Conservation (phyloP, 2,888 invertebrate species). For the Himalopsyche tibetana region DNA sequence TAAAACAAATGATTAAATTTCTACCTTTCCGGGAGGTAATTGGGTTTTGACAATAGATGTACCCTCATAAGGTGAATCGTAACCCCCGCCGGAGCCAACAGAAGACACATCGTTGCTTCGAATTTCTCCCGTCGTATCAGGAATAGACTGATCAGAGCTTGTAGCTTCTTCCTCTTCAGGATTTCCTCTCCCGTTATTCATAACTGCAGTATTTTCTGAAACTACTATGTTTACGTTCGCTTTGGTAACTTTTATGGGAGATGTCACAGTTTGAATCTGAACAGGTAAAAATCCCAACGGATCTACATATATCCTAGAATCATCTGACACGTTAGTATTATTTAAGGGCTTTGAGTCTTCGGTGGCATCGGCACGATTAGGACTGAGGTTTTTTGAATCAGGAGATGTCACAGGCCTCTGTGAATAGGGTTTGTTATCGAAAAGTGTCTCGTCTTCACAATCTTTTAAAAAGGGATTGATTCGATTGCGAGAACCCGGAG, state of each 20-base stretch:
- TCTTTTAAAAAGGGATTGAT: slow-evolving; percentile 81
- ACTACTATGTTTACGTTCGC: slow-evolving; percentile 32
- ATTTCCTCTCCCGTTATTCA: slow-evolving; percentile 65
- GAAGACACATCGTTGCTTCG: slow-evolving; percentile 73
- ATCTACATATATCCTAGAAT: slow-evolving; percentile 68
- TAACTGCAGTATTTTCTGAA: slow-evolving; percentile 43
- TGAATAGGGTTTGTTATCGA: slow-evolving; percentile 56
- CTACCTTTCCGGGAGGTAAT: slow-evolving; percentile 84
- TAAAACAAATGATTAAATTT: background rate
- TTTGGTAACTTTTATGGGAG: slow-evolving; percentile 68
- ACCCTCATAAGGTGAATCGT: slow-evolving; percentile 79
- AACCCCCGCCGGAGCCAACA: slow-evolving; percentile 73
- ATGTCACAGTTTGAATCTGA: slow-evolving; percentile 69
- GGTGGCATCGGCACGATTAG: slow-evolving; percentile 24
- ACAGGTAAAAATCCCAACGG: slow-evolving; percentile 75
- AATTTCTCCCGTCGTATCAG: slow-evolving; percentile 68
- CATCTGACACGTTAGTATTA: background rate
- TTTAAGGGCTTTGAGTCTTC: slow-evolving; percentile 8
- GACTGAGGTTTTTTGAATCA: slow-evolving; percentile 51
- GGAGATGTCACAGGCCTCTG: slow-evolving; percentile 64
- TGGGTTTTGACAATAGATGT: slow-evolving; percentile 80
- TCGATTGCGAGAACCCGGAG: slow-evolving; percentile 75
- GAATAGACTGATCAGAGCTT: slow-evolving; percentile 74
- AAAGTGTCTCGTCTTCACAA: slow-evolving; percentile 71
- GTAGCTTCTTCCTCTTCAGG: slow-evolving; percentile 73